Evolutionary conservation across 2,888 invertebrate species (phyloP), one percentile per base, ranked within the genome.

Genomic region (Cephus rjabovi): DNA sequence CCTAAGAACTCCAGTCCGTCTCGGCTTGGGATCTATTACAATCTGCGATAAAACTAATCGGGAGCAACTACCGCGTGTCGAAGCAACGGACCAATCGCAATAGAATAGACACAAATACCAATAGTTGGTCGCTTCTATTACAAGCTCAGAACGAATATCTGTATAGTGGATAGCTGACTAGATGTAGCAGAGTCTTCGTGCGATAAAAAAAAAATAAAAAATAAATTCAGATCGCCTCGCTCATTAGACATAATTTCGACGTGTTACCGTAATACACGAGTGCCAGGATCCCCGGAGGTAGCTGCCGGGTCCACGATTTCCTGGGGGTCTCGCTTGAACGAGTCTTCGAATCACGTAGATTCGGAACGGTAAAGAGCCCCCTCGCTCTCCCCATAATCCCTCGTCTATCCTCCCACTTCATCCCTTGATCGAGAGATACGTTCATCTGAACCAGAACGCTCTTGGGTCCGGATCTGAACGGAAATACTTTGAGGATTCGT

Each of bases 1-100:
- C 23, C 40, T 56, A 2, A 23, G 23, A 9, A 56, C 56, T 23
- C 2, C 9, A 56, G 23, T 56, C 56, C 56, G 56, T 56, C 56
- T 56, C 56, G 56, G 56, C 56, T 56, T 23, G 71, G 12, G 71
- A 34, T 33, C 71, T 31, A 71, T 71, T 71, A 71, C 30, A 71
- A 71, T 71, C 33, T 23, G 34, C 71, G 71, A 71, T 34, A 34
- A 71, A 71, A 71, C 71, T 71, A 34, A 71, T 71, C 71, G 74
- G 78, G 83, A 73, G 80, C 85, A 85, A 83, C 81, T 82, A 80
- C 85, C 86, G 85, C 86, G 85, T 79, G 75, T 77, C 79, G 79
- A 82, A 84, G 82, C 81, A 77, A 81, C 80, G 80, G 56, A 56
- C 23, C 56, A 56, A 23, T 56, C 56, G 23, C 56, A 23, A 56